phyloP scores from a whole-genome alignment of 2,113 vertebrate species.

The Nipponia nippon region DNA sequence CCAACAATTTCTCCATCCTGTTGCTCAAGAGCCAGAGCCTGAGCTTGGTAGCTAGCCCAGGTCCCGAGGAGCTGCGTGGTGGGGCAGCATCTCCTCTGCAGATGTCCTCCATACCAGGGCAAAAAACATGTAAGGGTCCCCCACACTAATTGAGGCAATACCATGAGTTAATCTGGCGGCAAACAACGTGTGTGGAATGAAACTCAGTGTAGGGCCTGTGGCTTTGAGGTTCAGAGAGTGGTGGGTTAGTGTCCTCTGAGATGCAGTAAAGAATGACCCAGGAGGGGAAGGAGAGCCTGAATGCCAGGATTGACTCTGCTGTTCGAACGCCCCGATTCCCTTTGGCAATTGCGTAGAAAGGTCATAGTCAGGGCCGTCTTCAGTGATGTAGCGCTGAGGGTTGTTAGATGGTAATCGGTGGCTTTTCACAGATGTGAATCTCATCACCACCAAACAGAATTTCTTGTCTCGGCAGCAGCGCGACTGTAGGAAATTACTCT shows the following conservation, averaged over 20 bases:
- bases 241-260: neutral
- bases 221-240: neutral
- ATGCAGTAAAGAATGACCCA: neutral
- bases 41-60: neutral
- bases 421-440: neutral
- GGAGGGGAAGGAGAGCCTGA: neutral
- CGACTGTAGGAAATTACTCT: neutral
- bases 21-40: neutral
- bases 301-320: neutral
- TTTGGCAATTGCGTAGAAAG: neutral
- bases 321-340: neutral
- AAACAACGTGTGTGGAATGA: neutral
- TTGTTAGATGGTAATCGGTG: neutral
- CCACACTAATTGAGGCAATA: rapidly evolving
- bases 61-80: neutral
- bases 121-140: neutral
- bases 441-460: neutral
- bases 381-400: neutral
- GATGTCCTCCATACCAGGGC: neutral
- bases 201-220: neutral
- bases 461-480: neutral
- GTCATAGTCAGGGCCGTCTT: neutral
- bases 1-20: neutral
- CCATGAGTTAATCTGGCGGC: neutral
- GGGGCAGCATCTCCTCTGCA: neutral